Conservation (phyloP, 2,113 vertebrate species). For the Mormyrus lacerda region DNA sequence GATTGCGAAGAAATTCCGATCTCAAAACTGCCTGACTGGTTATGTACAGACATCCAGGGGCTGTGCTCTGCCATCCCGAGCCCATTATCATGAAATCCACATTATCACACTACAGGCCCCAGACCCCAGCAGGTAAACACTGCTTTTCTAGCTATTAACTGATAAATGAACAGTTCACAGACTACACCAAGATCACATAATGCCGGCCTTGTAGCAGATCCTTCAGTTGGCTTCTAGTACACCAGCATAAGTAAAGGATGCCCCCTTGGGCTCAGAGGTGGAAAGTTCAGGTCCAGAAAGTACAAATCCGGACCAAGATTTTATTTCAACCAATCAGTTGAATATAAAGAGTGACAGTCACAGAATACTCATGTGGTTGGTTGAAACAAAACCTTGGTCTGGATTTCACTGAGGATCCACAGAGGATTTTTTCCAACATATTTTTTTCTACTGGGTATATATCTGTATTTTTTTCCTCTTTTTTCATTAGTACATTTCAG, state of each 20-base stretch:
- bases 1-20: constrained; percentile 87
- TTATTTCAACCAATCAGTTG: not conserved
- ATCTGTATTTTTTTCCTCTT: not conserved
- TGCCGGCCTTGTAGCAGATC: not conserved
- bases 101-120: constrained; percentile 85
- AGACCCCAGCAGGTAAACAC: constrained; percentile 84
- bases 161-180: not conserved
- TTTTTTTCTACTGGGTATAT: not conserved
- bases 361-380: not conserved
- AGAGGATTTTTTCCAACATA: not conserved
- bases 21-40: constrained; percentile 87
- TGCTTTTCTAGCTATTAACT: not conserved
- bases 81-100: constrained; percentile 74
- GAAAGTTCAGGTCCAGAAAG: not conserved
- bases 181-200: not conserved
- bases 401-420: not conserved
- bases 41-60: constrained; percentile 79
- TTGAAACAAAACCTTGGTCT: not conserved
- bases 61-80: constrained; percentile 66
- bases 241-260: not conserved
- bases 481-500: constrained; percentile 75
- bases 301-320: not conserved
- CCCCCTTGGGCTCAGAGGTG: not conserved
- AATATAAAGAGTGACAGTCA: not conserved
- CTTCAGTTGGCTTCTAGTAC: not conserved